These are phyloP conservation scores for Paratrypauchen microcephalus DNA, from an alignment of 2,797 vertebrate species.

Conservation along the genomic window DNA sequence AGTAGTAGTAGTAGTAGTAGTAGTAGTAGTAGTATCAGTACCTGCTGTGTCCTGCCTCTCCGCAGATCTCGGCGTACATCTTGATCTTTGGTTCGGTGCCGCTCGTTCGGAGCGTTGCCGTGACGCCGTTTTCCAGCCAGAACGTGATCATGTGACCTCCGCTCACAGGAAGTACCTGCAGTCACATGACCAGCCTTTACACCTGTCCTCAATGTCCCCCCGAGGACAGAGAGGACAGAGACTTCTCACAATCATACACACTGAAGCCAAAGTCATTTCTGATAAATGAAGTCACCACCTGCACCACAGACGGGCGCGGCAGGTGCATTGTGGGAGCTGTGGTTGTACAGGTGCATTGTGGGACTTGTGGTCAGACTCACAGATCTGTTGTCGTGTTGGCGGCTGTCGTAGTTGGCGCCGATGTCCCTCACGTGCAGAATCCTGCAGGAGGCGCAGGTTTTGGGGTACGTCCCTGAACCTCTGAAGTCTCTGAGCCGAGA, in stretches of 20 bases:
- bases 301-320: too few species aligned
- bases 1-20: too few species aligned
- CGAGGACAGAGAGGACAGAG: too few species aligned
- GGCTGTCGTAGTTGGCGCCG: slow-evolving; percentile 92
- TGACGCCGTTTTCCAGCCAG: slow-evolving; percentile 87
- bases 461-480: slow-evolving; percentile 79
- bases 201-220: not conserved
- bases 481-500: slow-evolving; percentile 84
- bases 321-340: too few species aligned
- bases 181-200: not conserved
- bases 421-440: slow-evolving; percentile 84
- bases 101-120: slow-evolving; percentile 90
- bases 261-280: too few species aligned
- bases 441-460: slow-evolving; percentile 74
- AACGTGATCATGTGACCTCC: slow-evolving; percentile 96
- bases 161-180: slow-evolving; percentile 86
- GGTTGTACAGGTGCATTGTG: too few species aligned
- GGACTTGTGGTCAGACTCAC: slow-evolving; percentile 68
- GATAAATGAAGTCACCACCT: too few species aligned
- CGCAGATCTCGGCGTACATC: slow-evolving; percentile 86
- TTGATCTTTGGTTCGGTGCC: slow-evolving; percentile 99
- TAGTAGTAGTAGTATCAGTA: too few species aligned
- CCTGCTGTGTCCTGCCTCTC: too few species aligned
- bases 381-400: slow-evolving; percentile 77
- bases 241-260: too few species aligned